phyloP scores from a whole-genome alignment of 2,888 invertebrate species.

The Mesoligia furuncula region DNA sequence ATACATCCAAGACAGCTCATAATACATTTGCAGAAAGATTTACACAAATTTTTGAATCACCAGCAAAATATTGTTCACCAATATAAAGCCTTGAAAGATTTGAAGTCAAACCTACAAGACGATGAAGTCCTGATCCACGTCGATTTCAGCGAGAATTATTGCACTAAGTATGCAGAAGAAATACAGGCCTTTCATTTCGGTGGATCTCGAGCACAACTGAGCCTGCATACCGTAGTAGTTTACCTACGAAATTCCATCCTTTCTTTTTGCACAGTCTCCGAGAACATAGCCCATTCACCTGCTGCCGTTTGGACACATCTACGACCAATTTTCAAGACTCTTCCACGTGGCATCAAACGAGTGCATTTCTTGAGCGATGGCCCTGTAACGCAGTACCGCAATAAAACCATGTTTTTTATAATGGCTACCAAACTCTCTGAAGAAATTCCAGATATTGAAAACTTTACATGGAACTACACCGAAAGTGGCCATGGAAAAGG shows the following conservation, averaged over 20 bases:
- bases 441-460: no score
- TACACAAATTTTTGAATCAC: no score
- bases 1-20: no score
- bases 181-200: not conserved
- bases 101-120: no score
- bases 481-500: no score
- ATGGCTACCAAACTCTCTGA: not conserved
- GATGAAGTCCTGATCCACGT: not conserved
- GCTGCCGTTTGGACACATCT: conserved; percentile 5
- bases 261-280: conserved; percentile 1
- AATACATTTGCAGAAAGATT: no score
- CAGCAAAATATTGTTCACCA: no score
- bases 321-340: not conserved
- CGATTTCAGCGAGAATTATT: no score
- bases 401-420: not conserved
- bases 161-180: conserved; percentile 1
- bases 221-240: not conserved
- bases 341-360: not conserved
- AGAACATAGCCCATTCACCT: not conserved
- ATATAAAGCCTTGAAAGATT: no score
- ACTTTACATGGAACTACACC: no score
- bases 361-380: conserved; percentile 3
- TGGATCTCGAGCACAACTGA: not conserved
- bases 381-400: not conserved
- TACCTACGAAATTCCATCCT: not conserved